Evolutionary conservation across 2,888 invertebrate genomes (phyloP).

Genomic region (Stratiomys singularior): DNA sequence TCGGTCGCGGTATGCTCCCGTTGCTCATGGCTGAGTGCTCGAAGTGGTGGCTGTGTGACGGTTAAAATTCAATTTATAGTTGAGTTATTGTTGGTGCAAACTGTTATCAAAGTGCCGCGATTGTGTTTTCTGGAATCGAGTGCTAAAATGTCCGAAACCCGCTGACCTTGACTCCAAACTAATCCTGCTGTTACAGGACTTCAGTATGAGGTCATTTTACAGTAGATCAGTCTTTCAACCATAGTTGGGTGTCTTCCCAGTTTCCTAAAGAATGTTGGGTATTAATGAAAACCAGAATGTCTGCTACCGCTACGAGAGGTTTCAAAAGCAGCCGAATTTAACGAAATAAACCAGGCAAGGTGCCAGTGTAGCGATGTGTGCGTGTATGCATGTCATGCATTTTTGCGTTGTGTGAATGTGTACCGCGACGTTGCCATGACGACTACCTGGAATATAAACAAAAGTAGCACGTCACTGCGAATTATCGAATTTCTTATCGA

Average conservation of each 20-base stretch:
- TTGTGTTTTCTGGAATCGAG: background rate
- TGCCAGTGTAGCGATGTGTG: constrained; percentile 13
- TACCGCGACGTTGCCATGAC: constrained; percentile 46
- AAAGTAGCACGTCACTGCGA: background rate
- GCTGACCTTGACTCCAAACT: no score
- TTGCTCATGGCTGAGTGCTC: background rate
- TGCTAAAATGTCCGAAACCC: no score
- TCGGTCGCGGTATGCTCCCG: background rate
- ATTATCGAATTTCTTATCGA: background rate
- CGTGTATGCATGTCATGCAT: constrained; percentile 2
- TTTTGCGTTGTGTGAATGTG: constrained; percentile 15
- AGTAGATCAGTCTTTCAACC: no score
- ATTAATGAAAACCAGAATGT: no score
- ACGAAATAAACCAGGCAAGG: constrained; percentile 12
- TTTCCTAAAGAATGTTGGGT: no score
- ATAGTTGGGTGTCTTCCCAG: no score
- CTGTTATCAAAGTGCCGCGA: background rate
- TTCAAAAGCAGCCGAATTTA: background rate
- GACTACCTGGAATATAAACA: constrained; percentile 37
- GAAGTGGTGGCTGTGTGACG: background rate
- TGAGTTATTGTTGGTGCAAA: background rate
- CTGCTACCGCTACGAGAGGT: no score
- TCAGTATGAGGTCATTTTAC: no score
- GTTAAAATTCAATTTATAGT: background rate
- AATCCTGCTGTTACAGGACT: no score